Evolutionary conservation across 2,888 invertebrate species (phyloP).

Genomic region (Andrena praecox): DNA sequence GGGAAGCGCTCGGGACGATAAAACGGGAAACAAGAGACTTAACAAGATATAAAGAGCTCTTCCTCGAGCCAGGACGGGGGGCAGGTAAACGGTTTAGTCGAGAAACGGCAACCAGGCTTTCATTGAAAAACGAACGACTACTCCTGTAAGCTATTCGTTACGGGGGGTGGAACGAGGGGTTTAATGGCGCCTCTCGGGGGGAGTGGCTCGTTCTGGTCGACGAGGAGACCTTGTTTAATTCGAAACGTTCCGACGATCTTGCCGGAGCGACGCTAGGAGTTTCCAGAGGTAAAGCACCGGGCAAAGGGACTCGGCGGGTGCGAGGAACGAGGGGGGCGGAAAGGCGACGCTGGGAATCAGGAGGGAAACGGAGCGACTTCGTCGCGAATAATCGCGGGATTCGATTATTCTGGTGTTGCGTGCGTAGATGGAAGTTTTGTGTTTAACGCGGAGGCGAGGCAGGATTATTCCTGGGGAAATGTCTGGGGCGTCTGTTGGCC

Average conservation of each 20-base stretch:
- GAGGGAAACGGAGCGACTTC: background rate
- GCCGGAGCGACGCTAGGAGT: background rate
- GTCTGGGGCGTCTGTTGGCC: conserved; percentile 17
- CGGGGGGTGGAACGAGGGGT: conserved; percentile 30
- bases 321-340: background rate
- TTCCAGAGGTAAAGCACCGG: background rate
- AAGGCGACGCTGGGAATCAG: background rate
- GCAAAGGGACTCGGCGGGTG: background rate
- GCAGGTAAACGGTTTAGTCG: too few relatives aligned
- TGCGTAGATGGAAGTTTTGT: background rate
- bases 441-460: conserved; percentile 12
- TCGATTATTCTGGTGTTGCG: conserved; percentile 1
- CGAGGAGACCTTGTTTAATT: conserved; percentile 11
- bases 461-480: conserved; percentile 31
- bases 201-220: conserved; percentile 3
- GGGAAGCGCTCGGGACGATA: background rate
- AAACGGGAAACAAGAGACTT: conserved; percentile 2
- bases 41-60: background rate
- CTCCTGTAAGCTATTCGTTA: conserved; percentile 20
- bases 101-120: background rate
- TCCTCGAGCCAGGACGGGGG: too few relatives aligned
- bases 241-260: background rate
- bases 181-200: conserved; percentile 13
- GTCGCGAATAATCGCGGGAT: background rate
- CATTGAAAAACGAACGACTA: conserved; percentile 22